A percentile compares a stretch with the other conserved stretches of the same genome.
phyloP scores from a whole-genome alignment of 2,797 vertebrate species.

The Ptychobarbus kaznakovi region DNA sequence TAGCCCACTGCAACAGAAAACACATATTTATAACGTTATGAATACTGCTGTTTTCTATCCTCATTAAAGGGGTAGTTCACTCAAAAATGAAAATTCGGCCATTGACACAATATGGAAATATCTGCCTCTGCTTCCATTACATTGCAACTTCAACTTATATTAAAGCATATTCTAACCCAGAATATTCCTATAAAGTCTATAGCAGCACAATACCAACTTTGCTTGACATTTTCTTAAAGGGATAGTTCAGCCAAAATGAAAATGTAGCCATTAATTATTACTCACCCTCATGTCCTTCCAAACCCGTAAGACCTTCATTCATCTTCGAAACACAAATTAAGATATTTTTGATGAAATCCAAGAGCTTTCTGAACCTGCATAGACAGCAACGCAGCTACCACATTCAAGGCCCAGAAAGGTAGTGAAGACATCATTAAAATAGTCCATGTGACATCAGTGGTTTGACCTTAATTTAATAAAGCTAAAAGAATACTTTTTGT shows the following conservation, averaged over 20 bases:
- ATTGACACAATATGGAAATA: neutral
- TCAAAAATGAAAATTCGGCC: neutral
- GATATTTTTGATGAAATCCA: neutral
- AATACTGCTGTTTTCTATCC: neutral
- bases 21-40: neutral
- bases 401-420: neutral
- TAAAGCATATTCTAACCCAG: neutral
- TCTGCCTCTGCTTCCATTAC: neutral
- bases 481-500: neutral
- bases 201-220: neutral
- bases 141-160: neutral
- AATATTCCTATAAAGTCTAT: neutral
- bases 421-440: neutral
- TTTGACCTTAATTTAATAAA: neutral
- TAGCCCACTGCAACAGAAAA: slow-evolving; percentile 74
- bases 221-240: neutral
- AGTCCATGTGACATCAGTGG: neutral
- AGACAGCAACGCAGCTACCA: neutral
- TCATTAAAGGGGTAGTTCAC: neutral
- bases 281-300: no score
- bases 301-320: no score
- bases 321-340: neutral
- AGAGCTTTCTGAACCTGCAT: neutral
- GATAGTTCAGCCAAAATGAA: neutral
- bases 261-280: no score